Percentiles rank a stretch among this genome's conserved stretches.
Conservation (phyloP, 2,113 vertebrate species). For the Myotis davidii region DNA sequence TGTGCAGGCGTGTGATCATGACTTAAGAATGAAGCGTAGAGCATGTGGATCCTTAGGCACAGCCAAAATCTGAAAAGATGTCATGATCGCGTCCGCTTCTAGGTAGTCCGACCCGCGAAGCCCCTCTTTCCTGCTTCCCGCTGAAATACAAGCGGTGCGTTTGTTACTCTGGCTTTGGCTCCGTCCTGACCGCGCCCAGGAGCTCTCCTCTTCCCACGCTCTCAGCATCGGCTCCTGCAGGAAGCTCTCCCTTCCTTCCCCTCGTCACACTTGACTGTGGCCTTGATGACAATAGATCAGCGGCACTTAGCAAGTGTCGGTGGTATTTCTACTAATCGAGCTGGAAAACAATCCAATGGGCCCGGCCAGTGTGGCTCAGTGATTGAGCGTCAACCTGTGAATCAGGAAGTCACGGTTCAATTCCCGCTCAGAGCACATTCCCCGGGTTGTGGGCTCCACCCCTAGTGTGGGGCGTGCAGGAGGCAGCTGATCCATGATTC, state of each 20-base stretch:
- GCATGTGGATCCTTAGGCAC: neutral
- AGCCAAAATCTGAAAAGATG: conserved; percentile 15
- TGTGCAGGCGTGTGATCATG: neutral
- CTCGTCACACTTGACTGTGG: neutral
- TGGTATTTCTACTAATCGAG: neutral
- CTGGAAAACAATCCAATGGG: neutral
- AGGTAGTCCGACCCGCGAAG: neutral
- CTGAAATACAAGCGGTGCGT: neutral
- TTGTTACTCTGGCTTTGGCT: neutral
- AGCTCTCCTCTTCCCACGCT: neutral
- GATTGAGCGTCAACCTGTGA: too few relatives aligned
- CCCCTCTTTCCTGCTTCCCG: neutral
- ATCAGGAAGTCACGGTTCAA: too few relatives aligned
- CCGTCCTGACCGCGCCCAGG: neutral
- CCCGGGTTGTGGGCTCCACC: too few relatives aligned
- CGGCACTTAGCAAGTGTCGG: neutral
- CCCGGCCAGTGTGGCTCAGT: too few relatives aligned
- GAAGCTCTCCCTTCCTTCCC: neutral
- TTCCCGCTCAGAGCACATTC: too few relatives aligned
- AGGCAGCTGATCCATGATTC: too few relatives aligned
- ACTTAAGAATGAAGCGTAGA: conserved; percentile 48
- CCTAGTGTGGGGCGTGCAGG: too few relatives aligned
- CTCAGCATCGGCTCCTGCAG: neutral
- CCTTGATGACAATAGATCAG: neutral
- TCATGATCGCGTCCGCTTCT: neutral